Evolutionary conservation across 2,797 vertebrate species (phyloP).

Genomic region (Esox lucius): DNA sequence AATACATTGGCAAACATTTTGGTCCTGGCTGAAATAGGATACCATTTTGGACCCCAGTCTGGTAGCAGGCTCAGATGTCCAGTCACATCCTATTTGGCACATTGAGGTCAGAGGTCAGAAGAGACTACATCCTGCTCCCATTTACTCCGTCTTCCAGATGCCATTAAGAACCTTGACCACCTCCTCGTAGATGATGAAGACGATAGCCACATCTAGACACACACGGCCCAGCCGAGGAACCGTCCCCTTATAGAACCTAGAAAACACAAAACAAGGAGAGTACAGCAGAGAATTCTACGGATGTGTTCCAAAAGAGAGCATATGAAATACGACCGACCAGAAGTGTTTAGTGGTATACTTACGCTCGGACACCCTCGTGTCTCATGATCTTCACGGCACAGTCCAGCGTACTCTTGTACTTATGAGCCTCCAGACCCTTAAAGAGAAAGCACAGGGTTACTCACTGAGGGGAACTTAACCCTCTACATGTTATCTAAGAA

Average conservation of each 20-base stretch:
- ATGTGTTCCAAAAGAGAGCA: not conserved
- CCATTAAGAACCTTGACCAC: conserved; percentile 92
- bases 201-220: conserved; percentile 93
- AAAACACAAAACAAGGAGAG: not conserved
- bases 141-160: conserved; percentile 88
- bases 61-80: not conserved
- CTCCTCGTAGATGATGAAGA: conserved; percentile 95
- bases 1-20: too few relatives aligned
- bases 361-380: conserved; percentile 87
- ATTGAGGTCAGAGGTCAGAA: conserved; percentile 32
- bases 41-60: not conserved
- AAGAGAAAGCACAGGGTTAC: not conserved
- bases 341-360: conserved; percentile 64
- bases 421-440: conserved; percentile 91
- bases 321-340: not conserved
- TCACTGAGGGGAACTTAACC: not conserved
- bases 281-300: not conserved
- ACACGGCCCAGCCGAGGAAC: conserved; percentile 90
- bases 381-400: conserved; percentile 89
- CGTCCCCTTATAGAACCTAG: conserved; percentile 95
- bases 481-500: not conserved
- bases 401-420: conserved; percentile 90
- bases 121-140: not conserved
- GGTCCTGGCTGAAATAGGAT: not conserved
- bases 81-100: not conserved